Conservation (phyloP, 2,113 vertebrate species). For the Clarias gariepinus region DNA sequence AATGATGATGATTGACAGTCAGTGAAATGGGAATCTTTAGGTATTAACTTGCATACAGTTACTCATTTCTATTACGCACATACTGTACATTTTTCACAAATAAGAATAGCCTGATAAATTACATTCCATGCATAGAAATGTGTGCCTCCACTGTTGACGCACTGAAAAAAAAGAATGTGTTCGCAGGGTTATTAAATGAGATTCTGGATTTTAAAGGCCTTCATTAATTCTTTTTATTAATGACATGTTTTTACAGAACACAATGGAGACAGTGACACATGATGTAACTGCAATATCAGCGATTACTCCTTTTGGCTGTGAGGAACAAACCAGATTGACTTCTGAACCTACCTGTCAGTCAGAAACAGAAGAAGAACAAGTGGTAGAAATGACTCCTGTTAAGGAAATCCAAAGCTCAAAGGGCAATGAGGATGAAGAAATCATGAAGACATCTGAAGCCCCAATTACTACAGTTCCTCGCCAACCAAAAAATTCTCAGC, state of each 20-base stretch:
- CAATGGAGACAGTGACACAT: neutral
- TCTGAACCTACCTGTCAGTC: slow-evolving; percentile 15
- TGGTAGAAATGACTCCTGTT: neutral
- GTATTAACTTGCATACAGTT: neutral
- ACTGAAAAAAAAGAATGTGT: neutral
- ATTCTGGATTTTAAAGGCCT: neutral
- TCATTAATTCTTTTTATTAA: neutral
- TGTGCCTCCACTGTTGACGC: neutral
- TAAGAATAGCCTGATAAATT: neutral
- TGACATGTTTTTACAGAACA: slow-evolving; percentile 26
- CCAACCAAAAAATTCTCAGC: slow-evolving; percentile 11
- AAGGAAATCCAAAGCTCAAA: slow-evolving; percentile 26
- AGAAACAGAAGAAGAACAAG: slow-evolving; percentile 18
- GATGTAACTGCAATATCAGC: neutral
- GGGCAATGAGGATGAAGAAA: slow-evolving; percentile 27
- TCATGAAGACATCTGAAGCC: neutral
- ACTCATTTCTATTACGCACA: neutral
- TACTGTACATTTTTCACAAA: neutral
- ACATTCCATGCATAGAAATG: neutral
- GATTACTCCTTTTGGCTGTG: slow-evolving; percentile 6
- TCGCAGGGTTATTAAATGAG: too few species aligned
- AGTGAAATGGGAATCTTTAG: neutral
- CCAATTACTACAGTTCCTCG: slow-evolving; percentile 9
- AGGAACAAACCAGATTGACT: slow-evolving; percentile 35
- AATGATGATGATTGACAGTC: neutral